Percentiles rank a stretch among this genome's conserved stretches.
Conservation (phyloP, 2,113 vertebrate species). For the Theropithecus gelada region DNA sequence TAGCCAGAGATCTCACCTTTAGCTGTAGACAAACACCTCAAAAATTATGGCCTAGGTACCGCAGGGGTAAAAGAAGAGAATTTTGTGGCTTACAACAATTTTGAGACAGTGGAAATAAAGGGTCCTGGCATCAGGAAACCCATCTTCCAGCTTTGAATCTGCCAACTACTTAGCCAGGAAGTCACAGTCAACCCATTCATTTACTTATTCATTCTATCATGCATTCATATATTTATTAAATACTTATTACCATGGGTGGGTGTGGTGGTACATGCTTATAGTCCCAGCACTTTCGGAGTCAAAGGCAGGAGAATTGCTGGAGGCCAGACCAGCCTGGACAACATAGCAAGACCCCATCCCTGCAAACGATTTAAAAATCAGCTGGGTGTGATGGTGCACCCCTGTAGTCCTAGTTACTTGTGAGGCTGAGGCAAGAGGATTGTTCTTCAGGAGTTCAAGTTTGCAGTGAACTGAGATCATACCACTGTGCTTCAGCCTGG, state of each 20-base stretch:
- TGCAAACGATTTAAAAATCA: too few species aligned
- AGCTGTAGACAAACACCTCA: neutral
- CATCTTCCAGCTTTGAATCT: neutral
- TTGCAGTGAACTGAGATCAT: too few species aligned
- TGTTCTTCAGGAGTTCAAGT: too few species aligned
- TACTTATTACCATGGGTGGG: neutral
- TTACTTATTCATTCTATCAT: neutral
- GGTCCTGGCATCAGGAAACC: neutral
- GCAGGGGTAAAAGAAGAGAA: neutral
- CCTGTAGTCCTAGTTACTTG: too few species aligned
- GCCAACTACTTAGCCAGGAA: neutral
- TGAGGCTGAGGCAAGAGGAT: too few species aligned
- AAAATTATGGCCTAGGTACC: neutral
- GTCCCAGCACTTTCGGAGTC: too few species aligned
- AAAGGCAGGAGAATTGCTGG: too few species aligned
- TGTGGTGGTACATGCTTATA: too few species aligned
- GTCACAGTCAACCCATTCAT: neutral
- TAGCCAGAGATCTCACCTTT: neutral
- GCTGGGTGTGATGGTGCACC: too few species aligned
- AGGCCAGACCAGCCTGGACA: too few species aligned
- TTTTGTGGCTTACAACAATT: neutral
- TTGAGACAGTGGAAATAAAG: neutral
- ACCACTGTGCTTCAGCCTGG: too few species aligned
- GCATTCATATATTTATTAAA: neutral
- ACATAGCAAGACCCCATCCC: too few species aligned